Conservation (phyloP, 2,888 invertebrate species). For the Eupithecia centaureata region DNA sequence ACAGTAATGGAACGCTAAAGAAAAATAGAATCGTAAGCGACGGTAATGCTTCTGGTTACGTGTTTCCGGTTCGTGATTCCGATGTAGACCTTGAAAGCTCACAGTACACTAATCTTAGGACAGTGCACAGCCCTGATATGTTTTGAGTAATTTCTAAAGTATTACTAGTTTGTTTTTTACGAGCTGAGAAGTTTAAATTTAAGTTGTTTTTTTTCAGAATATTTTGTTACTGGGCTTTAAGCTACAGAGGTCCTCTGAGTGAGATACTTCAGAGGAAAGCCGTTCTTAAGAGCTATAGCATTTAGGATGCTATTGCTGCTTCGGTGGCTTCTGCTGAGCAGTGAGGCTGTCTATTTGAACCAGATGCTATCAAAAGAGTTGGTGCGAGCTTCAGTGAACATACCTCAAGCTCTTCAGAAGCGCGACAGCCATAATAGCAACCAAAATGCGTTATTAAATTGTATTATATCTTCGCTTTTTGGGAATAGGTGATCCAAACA, state of each 20-base stretch:
- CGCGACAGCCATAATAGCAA: not conserved
- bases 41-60: slow-evolving; percentile 13
- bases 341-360: not conserved
- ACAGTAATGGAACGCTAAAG: not conserved
- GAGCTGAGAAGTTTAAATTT: not conserved
- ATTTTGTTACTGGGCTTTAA: not conserved
- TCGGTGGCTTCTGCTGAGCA: not conserved
- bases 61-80: slow-evolving; percentile 7
- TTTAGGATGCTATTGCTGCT: not conserved
- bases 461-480: not conserved
- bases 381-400: not conserved
- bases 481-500: not conserved
- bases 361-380: not conserved
- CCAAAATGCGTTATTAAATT: not conserved
- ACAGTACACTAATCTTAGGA: slow-evolving; percentile 22
- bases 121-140: not conserved
- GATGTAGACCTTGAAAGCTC: not conserved
- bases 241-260: not conserved
- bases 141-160: too few species aligned
- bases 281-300: not conserved
- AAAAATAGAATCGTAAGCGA: slow-evolving; percentile 22
- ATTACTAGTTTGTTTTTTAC: not conserved
- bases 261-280: not conserved
- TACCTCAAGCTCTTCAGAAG: not conserved
- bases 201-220: not conserved